Percentiles rank a stretch among this genome's conserved stretches.
Evolutionary conservation across 2,113 vertebrate genomes (phyloP).

Genomic region (Miniopterus natalensis): DNA sequence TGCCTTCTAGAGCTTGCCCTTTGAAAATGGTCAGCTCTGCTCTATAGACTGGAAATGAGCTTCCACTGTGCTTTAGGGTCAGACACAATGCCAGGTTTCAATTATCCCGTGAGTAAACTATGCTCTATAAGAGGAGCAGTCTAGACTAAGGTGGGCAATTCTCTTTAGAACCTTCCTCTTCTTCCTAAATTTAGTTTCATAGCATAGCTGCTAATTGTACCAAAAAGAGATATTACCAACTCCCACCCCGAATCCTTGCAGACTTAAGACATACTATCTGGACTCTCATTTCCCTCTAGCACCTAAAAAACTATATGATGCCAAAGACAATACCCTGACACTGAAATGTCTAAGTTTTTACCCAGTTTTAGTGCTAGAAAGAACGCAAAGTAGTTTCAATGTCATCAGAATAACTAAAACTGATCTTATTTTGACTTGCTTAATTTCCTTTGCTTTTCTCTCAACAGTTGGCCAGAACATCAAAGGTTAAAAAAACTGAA

Average conservation of each 20-base stretch:
- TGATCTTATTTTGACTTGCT: background rate
- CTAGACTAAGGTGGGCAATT: background rate
- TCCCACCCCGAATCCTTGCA: background rate
- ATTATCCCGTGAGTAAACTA: background rate
- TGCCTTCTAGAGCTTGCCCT: background rate
- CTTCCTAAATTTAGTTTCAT: constrained; percentile 30
- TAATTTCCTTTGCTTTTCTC: background rate
- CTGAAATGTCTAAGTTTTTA: background rate
- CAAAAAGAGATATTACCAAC: background rate
- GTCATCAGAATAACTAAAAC: background rate
- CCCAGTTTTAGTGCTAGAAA: background rate
- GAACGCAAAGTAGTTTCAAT: background rate
- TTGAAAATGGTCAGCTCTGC: background rate
- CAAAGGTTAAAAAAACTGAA: constrained; percentile 17
- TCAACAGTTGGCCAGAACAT: background rate
- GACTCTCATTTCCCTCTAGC: too few relatives aligned
- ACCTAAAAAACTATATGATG: background rate
- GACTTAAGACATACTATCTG: background rate
- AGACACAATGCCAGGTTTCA: background rate
- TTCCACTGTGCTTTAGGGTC: constrained; percentile 23
- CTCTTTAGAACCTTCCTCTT: background rate
- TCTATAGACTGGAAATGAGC: background rate
- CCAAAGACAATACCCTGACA: background rate
- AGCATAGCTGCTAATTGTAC: background rate
- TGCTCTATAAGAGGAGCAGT: background rate